Conservation (phyloP, 2,888 invertebrate species). For the Acleris laterana region DNA sequence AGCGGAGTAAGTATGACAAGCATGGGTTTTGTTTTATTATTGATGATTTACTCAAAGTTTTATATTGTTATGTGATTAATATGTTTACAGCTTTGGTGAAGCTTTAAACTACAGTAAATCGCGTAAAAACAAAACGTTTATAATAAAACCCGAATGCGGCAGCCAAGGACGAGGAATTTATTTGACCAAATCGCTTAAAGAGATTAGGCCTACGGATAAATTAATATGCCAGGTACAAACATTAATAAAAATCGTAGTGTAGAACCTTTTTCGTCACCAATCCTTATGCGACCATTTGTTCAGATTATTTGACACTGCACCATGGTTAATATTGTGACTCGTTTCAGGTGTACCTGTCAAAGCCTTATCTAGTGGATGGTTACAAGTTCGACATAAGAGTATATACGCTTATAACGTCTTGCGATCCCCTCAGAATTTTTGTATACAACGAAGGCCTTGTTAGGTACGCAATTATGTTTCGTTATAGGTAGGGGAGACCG, state of each 20-base stretch:
- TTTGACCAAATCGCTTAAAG: constrained; percentile 92
- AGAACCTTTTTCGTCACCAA: neutral
- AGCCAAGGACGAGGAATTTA: constrained; percentile 96
- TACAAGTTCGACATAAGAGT: constrained; percentile 96
- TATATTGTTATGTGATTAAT: constrained; percentile 1
- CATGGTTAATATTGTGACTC: neutral
- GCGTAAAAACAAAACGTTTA: constrained; percentile 90
- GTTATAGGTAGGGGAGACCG: too few relatives aligned
- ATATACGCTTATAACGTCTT: constrained; percentile 94
- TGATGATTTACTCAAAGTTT: too few relatives aligned
- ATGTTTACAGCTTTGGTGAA: constrained; percentile 86
- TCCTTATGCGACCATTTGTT: neutral
- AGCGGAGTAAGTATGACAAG: constrained; percentile 88
- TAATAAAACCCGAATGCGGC: constrained; percentile 95
- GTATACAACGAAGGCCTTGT: constrained; percentile 96
- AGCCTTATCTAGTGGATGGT: constrained; percentile 95
- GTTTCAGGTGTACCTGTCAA: constrained; percentile 76
- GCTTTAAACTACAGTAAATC: constrained; percentile 88
- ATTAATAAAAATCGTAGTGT: too few relatives aligned
- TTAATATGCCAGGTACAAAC: constrained; percentile 90
- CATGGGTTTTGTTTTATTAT: too few relatives aligned
- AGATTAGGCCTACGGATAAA: constrained; percentile 90
- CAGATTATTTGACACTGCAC: too few relatives aligned
- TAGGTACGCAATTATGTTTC: constrained; percentile 69
- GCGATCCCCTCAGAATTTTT: constrained; percentile 94